Evolutionary conservation across 2,888 invertebrate species (phyloP).

Genomic region (Latrodectus elegans): DNA sequence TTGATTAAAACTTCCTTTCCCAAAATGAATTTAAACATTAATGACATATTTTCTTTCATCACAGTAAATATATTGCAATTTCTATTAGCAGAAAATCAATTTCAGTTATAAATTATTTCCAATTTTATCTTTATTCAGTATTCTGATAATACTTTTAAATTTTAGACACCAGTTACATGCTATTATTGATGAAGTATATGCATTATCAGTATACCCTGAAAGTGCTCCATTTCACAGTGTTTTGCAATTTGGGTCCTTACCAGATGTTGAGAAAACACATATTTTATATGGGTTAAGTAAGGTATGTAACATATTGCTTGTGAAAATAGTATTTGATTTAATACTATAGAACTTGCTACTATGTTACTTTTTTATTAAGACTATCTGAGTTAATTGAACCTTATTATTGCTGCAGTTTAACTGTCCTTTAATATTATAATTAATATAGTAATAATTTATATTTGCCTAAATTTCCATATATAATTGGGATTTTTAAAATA

Average conservation of each 20-base stretch:
- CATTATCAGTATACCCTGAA: slow-evolving; percentile 71
- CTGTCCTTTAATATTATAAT: neutral
- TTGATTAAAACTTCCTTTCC: too few species aligned
- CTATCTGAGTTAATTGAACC: too few species aligned
- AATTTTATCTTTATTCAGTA: too few species aligned
- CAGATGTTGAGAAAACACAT: slow-evolving; percentile 72
- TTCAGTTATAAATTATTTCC: too few species aligned
- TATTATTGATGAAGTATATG: slow-evolving; percentile 73
- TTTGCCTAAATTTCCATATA: neutral
- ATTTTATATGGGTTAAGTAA: slow-evolving; percentile 71
- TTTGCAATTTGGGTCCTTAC: slow-evolving; percentile 70
- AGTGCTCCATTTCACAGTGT: slow-evolving; percentile 70
- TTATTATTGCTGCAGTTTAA: too few species aligned
- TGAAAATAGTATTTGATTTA: neutral
- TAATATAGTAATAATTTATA: neutral
- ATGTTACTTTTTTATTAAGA: too few species aligned
- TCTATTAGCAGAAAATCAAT: too few species aligned
- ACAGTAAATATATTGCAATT: too few species aligned
- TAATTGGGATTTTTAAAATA: neutral
- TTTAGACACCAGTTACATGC: slow-evolving; percentile 71
- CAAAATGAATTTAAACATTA: too few species aligned
- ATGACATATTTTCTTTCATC: too few species aligned
- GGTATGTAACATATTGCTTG: slow-evolving; percentile 23
- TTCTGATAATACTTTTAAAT: neutral
- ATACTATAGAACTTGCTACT: too few species aligned